phyloP scores from a whole-genome alignment of 2,113 vertebrate genomes.

The Hyaena hyaena region DNA sequence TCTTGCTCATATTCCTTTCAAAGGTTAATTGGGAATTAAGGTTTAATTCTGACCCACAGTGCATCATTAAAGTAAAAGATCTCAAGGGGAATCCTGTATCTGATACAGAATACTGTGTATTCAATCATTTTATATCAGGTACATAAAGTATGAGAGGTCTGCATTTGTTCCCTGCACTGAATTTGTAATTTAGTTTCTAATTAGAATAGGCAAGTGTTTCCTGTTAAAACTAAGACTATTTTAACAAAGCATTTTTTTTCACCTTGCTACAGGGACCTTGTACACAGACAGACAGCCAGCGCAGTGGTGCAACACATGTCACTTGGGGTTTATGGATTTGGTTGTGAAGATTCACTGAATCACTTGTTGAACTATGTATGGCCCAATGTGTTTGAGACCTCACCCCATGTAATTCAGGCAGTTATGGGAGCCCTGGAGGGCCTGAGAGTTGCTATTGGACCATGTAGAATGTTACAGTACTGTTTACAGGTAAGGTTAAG shows the following conservation, averaged over 20 bases:
- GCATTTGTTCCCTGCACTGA: neutral
- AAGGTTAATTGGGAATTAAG: neutral
- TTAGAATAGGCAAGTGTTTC: neutral
- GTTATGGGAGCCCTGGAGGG: conserved; percentile 99
- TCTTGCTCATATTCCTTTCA: neutral
- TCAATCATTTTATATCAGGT: neutral
- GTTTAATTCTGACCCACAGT: neutral
- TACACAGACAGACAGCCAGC: conserved; percentile 97
- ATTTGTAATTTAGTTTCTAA: neutral
- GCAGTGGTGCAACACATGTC: conserved; percentile 99
- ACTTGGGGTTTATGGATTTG: conserved; percentile 97
- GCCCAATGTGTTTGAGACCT: conserved; percentile 99
- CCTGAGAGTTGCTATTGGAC: conserved; percentile 96
- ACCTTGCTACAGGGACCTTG: conserved; percentile 91
- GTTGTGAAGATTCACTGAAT: conserved; percentile 98
- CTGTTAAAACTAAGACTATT: neutral
- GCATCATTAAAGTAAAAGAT: neutral
- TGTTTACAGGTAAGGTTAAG: conserved; percentile 93
- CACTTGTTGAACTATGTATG: conserved; percentile 98
- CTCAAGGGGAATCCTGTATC: neutral
- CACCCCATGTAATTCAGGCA: conserved; percentile 98
- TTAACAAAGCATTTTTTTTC: neutral
- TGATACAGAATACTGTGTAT: neutral
- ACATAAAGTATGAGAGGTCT: neutral
- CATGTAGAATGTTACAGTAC: conserved; percentile 98